phyloP scores from a whole-genome alignment of 2,113 vertebrate genomes.

The Gymnobelideus leadbeateri region DNA sequence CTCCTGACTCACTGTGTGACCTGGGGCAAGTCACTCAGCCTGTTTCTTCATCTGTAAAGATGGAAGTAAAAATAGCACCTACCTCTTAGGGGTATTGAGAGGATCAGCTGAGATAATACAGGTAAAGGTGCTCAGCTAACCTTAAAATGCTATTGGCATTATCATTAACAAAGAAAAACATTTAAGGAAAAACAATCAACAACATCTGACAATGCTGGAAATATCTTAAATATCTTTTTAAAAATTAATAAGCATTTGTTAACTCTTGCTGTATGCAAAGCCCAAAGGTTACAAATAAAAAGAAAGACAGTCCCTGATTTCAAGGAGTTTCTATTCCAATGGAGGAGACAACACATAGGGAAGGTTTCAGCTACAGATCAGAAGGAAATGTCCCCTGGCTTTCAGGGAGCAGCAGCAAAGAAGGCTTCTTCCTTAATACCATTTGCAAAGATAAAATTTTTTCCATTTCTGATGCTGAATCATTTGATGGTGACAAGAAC shows the following conservation, averaged over 20 bases:
- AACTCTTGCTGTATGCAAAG: background rate
- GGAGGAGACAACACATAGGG: background rate
- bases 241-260: background rate
- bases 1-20: too few species aligned
- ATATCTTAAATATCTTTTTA: too few species aligned
- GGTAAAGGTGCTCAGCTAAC: too few species aligned
- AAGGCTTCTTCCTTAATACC: background rate
- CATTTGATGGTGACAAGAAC: background rate
- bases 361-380: background rate
- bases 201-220: too few species aligned
- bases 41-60: too few species aligned
- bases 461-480: background rate
- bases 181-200: too few species aligned
- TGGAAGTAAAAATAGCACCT: too few species aligned
- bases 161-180: too few species aligned
- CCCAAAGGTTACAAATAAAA: background rate
- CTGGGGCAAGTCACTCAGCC: too few species aligned
- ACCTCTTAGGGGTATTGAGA: too few species aligned
- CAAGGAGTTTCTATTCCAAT: background rate
- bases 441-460: background rate
- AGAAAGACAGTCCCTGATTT: background rate
- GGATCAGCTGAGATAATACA: too few species aligned
- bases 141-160: too few species aligned
- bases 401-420: background rate
- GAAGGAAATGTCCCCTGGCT: background rate